These are phyloP conservation scores for Mimumesa dahlbomi DNA, from an alignment of 2,888 invertebrate genomes.

Conservation along the genomic window DNA sequence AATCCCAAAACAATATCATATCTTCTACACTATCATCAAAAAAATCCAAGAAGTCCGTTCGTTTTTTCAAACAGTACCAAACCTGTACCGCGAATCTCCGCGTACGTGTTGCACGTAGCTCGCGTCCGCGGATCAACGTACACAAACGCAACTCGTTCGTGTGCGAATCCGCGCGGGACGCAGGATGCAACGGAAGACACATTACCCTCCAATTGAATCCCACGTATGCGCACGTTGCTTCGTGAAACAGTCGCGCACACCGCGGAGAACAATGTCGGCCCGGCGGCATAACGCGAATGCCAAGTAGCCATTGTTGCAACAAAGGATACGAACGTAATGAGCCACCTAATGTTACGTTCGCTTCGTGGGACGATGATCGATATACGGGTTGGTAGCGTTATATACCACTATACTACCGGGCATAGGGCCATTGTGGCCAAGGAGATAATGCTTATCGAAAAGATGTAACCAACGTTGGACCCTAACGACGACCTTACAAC, in stretches of 20 bases:
- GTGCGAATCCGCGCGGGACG: constrained; percentile 13
- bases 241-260: constrained; percentile 44
- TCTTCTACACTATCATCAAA: too few relatives aligned
- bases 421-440: not conserved
- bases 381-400: constrained; percentile 36
- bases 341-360: constrained; percentile 49
- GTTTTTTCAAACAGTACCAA: too few relatives aligned
- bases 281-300: constrained; percentile 57
- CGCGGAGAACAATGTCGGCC: constrained; percentile 56
- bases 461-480: not conserved
- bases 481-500: constrained; percentile 12
- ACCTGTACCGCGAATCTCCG: constrained; percentile 2
- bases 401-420: not conserved
- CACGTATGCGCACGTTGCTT: constrained; percentile 47
- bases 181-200: constrained; percentile 50
- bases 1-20: too few relatives aligned
- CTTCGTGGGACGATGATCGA: constrained; percentile 50
- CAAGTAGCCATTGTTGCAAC: constrained; percentile 60
- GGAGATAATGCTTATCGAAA: constrained; percentile 1
- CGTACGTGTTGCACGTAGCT: constrained; percentile 2
- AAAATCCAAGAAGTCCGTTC: too few relatives aligned
- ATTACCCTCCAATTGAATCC: constrained; percentile 58
- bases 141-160: not conserved
- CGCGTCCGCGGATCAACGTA: not conserved
- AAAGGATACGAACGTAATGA: constrained; percentile 55